A percentile compares a stretch with the other conserved stretches of the same genome.
Conservation (phyloP, 2,797 vertebrate genomes). For the Falco biarmicus region DNA sequence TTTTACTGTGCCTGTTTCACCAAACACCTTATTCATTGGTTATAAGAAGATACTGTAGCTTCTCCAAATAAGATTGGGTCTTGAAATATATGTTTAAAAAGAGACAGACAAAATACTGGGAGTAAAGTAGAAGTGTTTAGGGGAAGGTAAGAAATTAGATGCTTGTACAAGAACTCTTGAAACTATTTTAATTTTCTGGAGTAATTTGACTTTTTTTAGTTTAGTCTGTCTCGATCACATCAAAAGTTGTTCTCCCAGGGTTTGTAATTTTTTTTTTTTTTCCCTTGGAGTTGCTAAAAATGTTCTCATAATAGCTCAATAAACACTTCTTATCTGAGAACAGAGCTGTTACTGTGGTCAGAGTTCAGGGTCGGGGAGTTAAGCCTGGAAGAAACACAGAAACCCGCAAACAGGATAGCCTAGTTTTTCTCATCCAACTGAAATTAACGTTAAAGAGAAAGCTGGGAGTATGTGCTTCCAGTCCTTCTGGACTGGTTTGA, state of each 20-base stretch:
- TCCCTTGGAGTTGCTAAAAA: not conserved
- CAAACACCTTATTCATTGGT: not conserved
- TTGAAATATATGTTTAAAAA: not conserved
- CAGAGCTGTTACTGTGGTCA: not conserved
- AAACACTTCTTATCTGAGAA: not conserved
- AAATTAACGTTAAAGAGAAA: not conserved
- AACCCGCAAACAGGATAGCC: not conserved
- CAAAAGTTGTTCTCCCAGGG: not conserved
- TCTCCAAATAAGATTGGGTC: not conserved
- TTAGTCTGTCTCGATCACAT: not conserved
- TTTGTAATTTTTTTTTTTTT: not conserved
- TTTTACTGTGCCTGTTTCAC: not conserved
- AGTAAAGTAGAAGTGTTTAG: not conserved
- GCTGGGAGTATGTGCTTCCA: not conserved
- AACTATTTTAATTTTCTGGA: not conserved
- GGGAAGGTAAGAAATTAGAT: not conserved
- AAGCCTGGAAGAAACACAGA: not conserved
- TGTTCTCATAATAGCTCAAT: not conserved
- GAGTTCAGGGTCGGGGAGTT: not conserved
- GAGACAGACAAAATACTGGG: not conserved
- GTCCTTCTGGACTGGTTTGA: not conserved
- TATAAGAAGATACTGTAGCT: not conserved
- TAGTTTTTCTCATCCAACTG: not conserved
- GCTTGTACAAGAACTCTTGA: not conserved
- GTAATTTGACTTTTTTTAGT: not conserved